phyloP scores from a whole-genome alignment of 2,888 invertebrate species.

The Drosophila pseudotakahashii region DNA sequence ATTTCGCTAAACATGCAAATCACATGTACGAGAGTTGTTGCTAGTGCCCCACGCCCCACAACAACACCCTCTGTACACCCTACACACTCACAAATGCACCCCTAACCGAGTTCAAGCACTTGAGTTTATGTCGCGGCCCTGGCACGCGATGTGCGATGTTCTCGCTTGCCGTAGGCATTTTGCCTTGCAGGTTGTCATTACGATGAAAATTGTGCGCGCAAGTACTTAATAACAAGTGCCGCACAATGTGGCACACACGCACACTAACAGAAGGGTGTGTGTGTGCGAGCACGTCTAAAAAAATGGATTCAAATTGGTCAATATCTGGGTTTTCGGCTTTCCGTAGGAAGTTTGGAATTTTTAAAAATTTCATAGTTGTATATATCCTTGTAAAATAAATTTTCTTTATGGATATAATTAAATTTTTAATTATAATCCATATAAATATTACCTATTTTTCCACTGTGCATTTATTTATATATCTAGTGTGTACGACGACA shows the following conservation, averaged over 20 bases:
- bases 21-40: conserved; percentile 63
- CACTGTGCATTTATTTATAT: background rate
- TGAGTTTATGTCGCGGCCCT: conserved; percentile 66
- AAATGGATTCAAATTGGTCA: background rate
- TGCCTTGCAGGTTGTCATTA: conserved; percentile 78
- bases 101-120: conserved; percentile 59
- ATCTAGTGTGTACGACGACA: conserved; percentile 48
- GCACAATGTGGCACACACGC: conserved; percentile 68
- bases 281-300: conserved; percentile 1
- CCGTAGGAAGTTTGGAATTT: background rate
- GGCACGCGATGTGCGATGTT: conserved; percentile 78
- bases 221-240: conserved; percentile 80
- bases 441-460: background rate
- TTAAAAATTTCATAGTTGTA: background rate
- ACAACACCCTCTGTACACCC: background rate
- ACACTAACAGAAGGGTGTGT: conserved; percentile 14
- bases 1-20: conserved; percentile 79
- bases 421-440: background rate
- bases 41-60: conserved; percentile 7
- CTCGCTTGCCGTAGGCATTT: conserved; percentile 65
- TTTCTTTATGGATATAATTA: background rate
- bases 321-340: background rate
- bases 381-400: background rate
- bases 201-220: conserved; percentile 72
- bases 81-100: conserved; percentile 44